phyloP scores from a whole-genome alignment of 1,140 invertebrate species.

The Pogonognathellus flavescens region DNA sequence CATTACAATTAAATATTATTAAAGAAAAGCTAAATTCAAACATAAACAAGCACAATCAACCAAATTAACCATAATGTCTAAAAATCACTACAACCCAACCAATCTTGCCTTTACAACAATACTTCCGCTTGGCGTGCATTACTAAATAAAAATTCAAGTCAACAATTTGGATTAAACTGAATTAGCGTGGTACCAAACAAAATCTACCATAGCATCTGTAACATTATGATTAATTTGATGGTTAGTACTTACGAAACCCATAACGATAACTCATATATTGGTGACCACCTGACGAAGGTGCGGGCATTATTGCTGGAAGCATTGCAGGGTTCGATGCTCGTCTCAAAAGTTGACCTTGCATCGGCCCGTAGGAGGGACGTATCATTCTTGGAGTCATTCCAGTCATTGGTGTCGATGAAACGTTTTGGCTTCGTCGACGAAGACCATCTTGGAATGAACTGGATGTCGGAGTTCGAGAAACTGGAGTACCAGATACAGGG shows the following conservation, averaged over 20 bases:
- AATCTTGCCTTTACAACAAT: no score
- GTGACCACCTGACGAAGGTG: constrained; percentile 7
- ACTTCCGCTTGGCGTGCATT: no score
- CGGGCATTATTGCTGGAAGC: constrained; percentile 51
- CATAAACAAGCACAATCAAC: no score
- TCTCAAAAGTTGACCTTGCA: constrained; percentile 42
- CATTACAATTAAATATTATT: no score
- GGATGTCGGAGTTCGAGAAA: constrained; percentile 40
- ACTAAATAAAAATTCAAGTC: no score
- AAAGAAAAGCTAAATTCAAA: no score
- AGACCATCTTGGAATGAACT: constrained; percentile 53
- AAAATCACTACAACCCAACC: no score
- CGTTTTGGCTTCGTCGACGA: constrained; percentile 30
- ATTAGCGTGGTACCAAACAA: no score
- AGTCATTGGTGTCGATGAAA: constrained; percentile 43
- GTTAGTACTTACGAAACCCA: not conserved
- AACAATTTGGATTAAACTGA: no score
- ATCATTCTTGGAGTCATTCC: constrained; percentile 42
- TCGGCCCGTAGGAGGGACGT: constrained; percentile 7
- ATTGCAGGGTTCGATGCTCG: constrained; percentile 48
- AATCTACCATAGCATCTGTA: no score
- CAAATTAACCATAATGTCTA: no score
- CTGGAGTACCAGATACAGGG: constrained; percentile 43
- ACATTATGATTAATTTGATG: not conserved
- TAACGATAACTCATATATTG: not conserved